Percentiles rank a stretch among this genome's conserved stretches.
phyloP scores from a whole-genome alignment of 2,113 vertebrate species.

The Camarhynchus parvulus region DNA sequence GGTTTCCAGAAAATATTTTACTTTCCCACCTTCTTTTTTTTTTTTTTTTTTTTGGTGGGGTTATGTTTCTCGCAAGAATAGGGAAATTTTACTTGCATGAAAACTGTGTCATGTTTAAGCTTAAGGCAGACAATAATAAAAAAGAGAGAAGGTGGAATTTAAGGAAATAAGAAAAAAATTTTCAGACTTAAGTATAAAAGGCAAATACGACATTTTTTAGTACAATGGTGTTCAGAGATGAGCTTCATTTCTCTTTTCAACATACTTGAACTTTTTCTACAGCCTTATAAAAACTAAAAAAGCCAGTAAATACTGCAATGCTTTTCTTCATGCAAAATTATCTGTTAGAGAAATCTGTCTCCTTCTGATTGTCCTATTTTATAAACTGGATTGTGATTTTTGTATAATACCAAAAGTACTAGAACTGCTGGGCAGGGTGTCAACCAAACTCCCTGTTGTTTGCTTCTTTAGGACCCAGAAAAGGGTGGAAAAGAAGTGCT shows the following conservation, averaged over 20 bases:
- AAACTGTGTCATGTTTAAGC: neutral
- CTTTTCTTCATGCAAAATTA: neutral
- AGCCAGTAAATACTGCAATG: neutral
- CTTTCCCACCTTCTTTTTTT: neutral
- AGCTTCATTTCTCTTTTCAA: neutral
- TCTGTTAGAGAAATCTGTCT: neutral
- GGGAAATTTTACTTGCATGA: neutral
- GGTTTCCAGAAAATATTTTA: neutral
- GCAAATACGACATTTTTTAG: neutral
- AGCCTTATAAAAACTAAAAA: neutral
- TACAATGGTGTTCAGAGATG: neutral
- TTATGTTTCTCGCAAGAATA: neutral
- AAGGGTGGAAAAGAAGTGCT: neutral
- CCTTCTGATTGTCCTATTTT: neutral
- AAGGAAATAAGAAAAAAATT: neutral
- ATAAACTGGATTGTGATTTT: neutral
- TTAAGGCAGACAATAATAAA: neutral
- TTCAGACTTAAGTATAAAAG: neutral
- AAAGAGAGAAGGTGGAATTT: neutral
- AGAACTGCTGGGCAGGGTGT: neutral
- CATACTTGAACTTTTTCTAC: neutral
- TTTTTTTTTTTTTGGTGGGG: neutral
- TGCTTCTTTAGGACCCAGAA: neutral
- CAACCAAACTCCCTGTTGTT: neutral
- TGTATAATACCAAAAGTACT: neutral